Base-by-base conservation (phyloP, 2,888 invertebrate species). In the Gymnocheta viridis region DNA sequence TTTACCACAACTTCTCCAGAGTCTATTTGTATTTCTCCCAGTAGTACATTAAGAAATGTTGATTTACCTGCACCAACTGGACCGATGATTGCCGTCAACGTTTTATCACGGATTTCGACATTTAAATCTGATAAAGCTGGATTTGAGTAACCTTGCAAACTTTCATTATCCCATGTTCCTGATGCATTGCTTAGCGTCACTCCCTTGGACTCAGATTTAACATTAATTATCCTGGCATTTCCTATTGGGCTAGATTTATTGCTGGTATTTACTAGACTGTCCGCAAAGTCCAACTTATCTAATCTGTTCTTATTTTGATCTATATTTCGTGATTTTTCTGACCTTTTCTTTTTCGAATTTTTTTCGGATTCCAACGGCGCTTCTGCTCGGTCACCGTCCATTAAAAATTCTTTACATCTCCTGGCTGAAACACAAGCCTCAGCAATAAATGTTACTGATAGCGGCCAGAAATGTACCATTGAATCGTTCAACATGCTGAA, bases 401-500 rank as follows among this genome's bases (percentile, higher is more conserved):
- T 70, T 85, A 95, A 89, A 85, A 95, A 95, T 85, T 94, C 94
- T 87, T 96, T 94, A 84, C 96, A 93, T 88, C 97, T 93, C 60
- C 93, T 93, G 27, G 96, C 93, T 27, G 96, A 96, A 0, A 97
- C 95, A 56, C 94, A 93, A 0, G 95, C 95, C 89, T 97, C 97
- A 0, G 96, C 94, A 0, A 95, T 94, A 88, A 95, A 95, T 1
- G 96, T 95, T 47, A 97, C 94, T 0, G 96, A 96, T 87, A 94
- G 93, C 0, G 97, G 97, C 87, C 97, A 95, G 89, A 96, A 97
- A 41, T 96, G 95, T 0, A 96, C 96, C 92, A 97, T 94, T 0
- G 95, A 95, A 77, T 96, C 94, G 54, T 96, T 95, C 4, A 97
- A 91, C 80, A 96, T 95, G 87, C 96, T 96, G 89, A 96, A 97